phyloP scores from a whole-genome alignment of 2,113 vertebrate species.

The Columbina picui region DNA sequence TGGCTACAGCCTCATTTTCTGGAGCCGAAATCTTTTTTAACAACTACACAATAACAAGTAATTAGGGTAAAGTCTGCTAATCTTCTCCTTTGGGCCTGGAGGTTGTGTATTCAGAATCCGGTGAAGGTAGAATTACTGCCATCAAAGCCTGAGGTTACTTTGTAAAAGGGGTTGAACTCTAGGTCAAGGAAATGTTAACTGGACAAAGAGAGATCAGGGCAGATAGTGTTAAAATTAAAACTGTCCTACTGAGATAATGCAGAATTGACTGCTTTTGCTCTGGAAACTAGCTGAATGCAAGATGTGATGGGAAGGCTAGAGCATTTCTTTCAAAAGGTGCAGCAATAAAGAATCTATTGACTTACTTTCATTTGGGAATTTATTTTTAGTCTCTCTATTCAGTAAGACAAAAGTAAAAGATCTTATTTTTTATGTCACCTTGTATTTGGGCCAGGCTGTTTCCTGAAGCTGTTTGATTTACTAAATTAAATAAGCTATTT shows the following conservation, averaged over 20 bases:
- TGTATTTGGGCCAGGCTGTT: background rate
- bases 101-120: constrained; percentile 60
- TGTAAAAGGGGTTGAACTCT: constrained; percentile 74
- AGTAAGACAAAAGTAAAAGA: constrained; percentile 18
- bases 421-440: background rate
- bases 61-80: constrained; percentile 67
- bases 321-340: background rate
- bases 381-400: background rate
- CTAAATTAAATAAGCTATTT: background rate
- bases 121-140: constrained; percentile 64
- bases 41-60: constrained; percentile 71
- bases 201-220: constrained; percentile 69
- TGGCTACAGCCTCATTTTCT: constrained; percentile 78
- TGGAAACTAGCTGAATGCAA: constrained; percentile 19
- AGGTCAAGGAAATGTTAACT: constrained; percentile 83
- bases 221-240: constrained; percentile 76
- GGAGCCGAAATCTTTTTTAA: constrained; percentile 75
- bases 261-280: constrained; percentile 44
- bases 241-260: constrained; percentile 40
- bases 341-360: background rate
- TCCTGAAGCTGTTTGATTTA: background rate
- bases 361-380: background rate
- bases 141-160: constrained; percentile 75
- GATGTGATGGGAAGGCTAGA: background rate
- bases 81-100: constrained; percentile 65